A percentile compares a stretch with the other conserved stretches of the same genome.
Conservation (phyloP, 1,140 invertebrate species). For the Ridgeia piscesae region DNA sequence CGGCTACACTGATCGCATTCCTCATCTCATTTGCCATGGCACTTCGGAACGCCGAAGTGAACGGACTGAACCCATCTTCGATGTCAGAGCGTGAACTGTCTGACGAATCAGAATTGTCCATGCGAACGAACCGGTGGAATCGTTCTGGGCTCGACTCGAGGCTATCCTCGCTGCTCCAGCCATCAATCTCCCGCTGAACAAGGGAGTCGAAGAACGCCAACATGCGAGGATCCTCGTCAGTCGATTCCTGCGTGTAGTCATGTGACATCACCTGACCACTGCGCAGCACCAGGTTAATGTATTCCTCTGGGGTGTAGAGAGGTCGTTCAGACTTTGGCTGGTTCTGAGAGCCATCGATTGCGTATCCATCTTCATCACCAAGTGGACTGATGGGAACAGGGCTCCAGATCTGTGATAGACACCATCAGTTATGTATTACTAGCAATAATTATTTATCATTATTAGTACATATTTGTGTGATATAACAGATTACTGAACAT, state of each 20-base stretch:
- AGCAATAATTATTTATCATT: too few relatives aligned
- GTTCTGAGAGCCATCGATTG: neutral
- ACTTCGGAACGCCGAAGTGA: slow-evolving; percentile 49
- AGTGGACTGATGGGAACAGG: slow-evolving; percentile 64
- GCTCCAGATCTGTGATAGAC: slow-evolving; percentile 71
- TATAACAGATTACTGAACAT: too few relatives aligned
- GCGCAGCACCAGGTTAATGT: slow-evolving; percentile 77
- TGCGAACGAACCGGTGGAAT: slow-evolving; percentile 25
- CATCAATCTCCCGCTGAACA: slow-evolving; percentile 85
- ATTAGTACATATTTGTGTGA: too few relatives aligned
- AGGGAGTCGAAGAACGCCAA: slow-evolving; percentile 95
- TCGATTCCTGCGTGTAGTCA: slow-evolving; percentile 75
- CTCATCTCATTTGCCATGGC: slow-evolving; percentile 37
- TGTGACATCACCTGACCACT: slow-evolving; percentile 67
- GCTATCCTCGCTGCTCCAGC: slow-evolving; percentile 42
- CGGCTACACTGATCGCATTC: slow-evolving; percentile 17
- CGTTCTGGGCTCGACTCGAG: slow-evolving; percentile 20
- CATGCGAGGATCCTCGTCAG: slow-evolving; percentile 88
- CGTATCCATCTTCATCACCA: neutral
- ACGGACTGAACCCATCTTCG: slow-evolving; percentile 39
- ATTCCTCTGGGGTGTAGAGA: slow-evolving; percentile 84
- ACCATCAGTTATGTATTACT: too few relatives aligned
- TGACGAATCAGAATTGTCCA: slow-evolving; percentile 27
- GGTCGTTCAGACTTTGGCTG: slow-evolving; percentile 62
- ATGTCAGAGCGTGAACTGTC: slow-evolving; percentile 20